Percentiles rank a stretch among this genome's conserved stretches.
Conservation (phyloP, 2,113 vertebrate species). For the Orcinus orca region DNA sequence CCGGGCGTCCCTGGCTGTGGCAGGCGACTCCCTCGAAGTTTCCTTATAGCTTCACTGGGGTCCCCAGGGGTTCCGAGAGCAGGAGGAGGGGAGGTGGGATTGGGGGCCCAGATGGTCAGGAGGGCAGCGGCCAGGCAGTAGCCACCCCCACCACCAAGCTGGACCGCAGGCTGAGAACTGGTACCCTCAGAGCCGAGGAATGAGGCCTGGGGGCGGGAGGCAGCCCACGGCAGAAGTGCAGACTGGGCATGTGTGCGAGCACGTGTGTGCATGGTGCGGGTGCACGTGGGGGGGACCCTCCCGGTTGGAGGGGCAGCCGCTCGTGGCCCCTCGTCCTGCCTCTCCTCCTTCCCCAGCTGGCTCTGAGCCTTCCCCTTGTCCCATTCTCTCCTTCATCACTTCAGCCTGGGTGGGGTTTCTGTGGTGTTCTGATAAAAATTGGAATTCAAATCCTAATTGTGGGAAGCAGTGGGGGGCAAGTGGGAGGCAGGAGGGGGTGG, state of each 20-base stretch:
- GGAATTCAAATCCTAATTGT: slow-evolving; percentile 24
- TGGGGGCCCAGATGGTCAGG: background rate
- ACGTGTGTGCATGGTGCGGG: background rate
- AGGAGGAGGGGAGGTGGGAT: background rate
- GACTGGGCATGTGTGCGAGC: accelerated
- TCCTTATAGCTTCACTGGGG: background rate
- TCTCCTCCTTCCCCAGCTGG: too few species aligned
- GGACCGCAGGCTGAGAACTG: background rate
- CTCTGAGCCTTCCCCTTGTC: accelerated
- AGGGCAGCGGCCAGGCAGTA: background rate
- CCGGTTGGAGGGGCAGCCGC: too few species aligned
- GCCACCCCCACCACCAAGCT: background rate
- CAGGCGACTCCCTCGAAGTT: background rate
- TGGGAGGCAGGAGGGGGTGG: background rate
- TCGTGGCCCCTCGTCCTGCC: background rate
- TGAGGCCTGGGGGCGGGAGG: background rate
- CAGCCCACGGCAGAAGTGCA: background rate
- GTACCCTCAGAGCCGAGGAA: accelerated
- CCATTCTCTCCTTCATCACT: background rate
- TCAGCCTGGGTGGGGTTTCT: slow-evolving; percentile 50
- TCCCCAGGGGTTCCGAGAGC: background rate
- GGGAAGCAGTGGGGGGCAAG: background rate
- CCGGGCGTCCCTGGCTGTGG: background rate
- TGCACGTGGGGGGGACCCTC: background rate
- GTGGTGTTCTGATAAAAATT: slow-evolving; percentile 47